Evolutionary conservation across 1,140 invertebrate species (phyloP), one percentile per base, ranked within the genome.

Genomic region (Oedothorax gibbosus): DNA sequence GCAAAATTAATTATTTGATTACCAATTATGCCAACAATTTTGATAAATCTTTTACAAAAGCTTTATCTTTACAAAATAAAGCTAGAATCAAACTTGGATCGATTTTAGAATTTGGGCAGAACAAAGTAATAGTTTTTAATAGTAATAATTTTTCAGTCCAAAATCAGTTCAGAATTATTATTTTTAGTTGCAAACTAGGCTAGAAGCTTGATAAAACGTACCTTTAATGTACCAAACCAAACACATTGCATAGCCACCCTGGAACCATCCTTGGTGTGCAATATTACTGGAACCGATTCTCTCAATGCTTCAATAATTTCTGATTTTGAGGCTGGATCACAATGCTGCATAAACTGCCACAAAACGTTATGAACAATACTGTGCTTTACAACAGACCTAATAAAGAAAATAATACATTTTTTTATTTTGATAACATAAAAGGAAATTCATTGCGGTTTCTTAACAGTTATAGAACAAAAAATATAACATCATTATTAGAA

Each of bases 201-300:
- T 35, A 35, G 35, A 35, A 35, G 35, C 35, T 35, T 5, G 35
- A 35, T 35, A 35, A 35, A 35, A 85, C 65, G 85, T 72, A 91
- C 91, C 90, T 97, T 97, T 76, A 93, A 93, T n/a, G 93, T 94
- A 4, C 95, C 94, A 89, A 95, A 92, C 95, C 97, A 98, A 68
- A 99, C 92, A 88, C 96, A 96, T 50, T 94, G 90, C 89, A 95
- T 94, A 9, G 94, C 95, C 1, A 95, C 93, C 87, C 93, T 92
- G 8, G 94, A 92, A 18, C 97, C 97, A 86, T 95, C 93, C 88
- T 94, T 93, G 0, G 96, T 96, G 88, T 96, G 95, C 50, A 95
- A 92, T 86, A 99, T 93, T 85, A 95, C 93, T 4, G 94, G 92
- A 65, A 97, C 91, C 53, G 93, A 91, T 35, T 94, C 92, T 82